Conservation (phyloP, 1,140 invertebrate genomes). For the Apocrypta bakeri region DNA sequence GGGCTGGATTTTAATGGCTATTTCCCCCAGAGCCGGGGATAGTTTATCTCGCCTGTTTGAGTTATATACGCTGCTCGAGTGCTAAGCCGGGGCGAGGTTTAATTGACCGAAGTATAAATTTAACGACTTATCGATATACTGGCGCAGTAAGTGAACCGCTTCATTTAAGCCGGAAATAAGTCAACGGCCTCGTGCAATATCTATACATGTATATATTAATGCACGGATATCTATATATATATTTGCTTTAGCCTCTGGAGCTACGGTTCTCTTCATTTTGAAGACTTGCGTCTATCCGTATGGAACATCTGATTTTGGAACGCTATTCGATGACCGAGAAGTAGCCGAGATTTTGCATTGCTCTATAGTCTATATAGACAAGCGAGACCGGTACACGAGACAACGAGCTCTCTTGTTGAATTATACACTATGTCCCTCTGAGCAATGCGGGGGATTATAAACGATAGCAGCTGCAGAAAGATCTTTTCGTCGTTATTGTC, state of each 20-base stretch:
- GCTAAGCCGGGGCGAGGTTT: conserved; percentile 14
- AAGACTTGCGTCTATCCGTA: background rate
- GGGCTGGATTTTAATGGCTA: conserved; percentile 24
- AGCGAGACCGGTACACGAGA: conserved; percentile 1
- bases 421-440: background rate
- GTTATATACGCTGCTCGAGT: background rate
- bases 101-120: conserved; percentile 48
- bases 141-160: conserved; percentile 34
- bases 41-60: conserved; percentile 34
- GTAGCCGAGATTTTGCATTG: too few species aligned
- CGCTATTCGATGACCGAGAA: background rate
- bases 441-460: background rate
- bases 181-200: background rate
- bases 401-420: background rate
- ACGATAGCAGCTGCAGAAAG: conserved; percentile 10
- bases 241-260: background rate
- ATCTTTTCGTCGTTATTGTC: conserved; percentile 17
- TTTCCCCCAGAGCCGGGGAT: background rate
- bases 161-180: conserved; percentile 48
- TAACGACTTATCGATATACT: conserved; percentile 53
- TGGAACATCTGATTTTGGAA: background rate
- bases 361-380: background rate
- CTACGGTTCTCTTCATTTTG: background rate
- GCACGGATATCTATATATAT: background rate
- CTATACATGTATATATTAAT: too few species aligned